Evolutionary conservation across 92 coral and sea anemone species (phyloP).

Genomic region (Plumapathes pennacea): DNA sequence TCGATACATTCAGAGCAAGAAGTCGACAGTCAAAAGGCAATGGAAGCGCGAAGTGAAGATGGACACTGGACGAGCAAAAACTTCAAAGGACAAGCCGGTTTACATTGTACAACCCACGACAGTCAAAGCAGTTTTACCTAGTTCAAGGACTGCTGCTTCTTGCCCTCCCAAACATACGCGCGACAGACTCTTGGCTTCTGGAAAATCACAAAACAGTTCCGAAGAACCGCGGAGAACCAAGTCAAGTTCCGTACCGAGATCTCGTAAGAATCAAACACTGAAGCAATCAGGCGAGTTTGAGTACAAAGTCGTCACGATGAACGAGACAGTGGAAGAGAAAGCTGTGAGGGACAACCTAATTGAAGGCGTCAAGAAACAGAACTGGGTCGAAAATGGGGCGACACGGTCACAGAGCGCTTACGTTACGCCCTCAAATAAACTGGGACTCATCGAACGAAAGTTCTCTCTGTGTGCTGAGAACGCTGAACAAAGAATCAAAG

Average conservation of each 20-base stretch:
- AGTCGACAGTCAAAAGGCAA: too few species aligned
- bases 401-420: too few species aligned
- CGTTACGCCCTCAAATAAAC: neutral
- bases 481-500: neutral
- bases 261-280: neutral
- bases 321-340: constrained; percentile 26
- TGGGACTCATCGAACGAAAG: constrained; percentile 21
- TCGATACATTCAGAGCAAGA: too few species aligned
- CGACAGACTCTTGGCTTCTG: neutral
- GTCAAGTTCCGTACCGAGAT: neutral
- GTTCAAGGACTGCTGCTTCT: too few species aligned
- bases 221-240: too few species aligned
- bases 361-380: constrained; percentile 12
- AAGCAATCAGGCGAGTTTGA: constrained; percentile 13
- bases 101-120: too few species aligned
- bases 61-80: too few species aligned
- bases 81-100: too few species aligned
- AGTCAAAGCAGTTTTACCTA: too few species aligned
- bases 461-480: neutral
- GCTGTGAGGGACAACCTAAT: constrained; percentile 14
- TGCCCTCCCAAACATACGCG: too few species aligned
- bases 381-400: constrained; percentile 7
- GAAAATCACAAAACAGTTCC: constrained; percentile 22
- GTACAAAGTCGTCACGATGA: constrained; percentile 5
- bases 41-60: too few species aligned